Percentiles rank a stretch among this genome's conserved stretches.
These are phyloP conservation scores for Gila orcuttii DNA, from an alignment of 2,113 vertebrate genomes.

Conservation along the genomic window DNA sequence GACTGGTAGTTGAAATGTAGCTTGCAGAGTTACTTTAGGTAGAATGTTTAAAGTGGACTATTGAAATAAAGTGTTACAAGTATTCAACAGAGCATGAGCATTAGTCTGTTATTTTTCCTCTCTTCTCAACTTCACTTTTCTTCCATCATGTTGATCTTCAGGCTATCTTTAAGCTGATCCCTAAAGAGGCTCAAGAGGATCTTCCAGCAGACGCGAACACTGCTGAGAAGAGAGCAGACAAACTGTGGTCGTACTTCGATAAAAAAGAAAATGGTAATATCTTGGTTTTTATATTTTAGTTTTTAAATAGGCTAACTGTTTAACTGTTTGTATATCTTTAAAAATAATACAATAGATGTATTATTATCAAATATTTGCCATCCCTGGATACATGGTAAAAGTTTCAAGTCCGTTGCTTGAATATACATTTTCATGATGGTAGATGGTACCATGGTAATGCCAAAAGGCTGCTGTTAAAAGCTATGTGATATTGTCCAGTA, in stretches of 20 bases:
- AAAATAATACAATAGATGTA: too few species aligned
- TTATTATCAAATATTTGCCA: neutral
- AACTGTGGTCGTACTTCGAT: constrained; percentile 86
- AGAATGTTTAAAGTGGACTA: too few species aligned
- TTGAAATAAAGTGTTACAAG: too few species aligned
- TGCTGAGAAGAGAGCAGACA: constrained; percentile 84
- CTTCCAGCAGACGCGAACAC: constrained; percentile 87
- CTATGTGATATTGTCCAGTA: neutral
- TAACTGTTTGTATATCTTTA: neutral
- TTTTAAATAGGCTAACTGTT: neutral
- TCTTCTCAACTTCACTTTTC: neutral
- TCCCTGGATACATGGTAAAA: neutral
- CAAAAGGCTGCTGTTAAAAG: neutral
- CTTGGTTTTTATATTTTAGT: neutral
- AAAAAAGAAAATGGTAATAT: constrained; percentile 84
- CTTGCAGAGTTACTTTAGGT: too few species aligned
- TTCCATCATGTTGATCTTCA: constrained; percentile 54
- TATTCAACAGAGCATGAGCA: too few species aligned
- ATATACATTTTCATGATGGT: neutral
- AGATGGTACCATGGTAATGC: neutral
- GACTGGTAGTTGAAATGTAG: too few species aligned
- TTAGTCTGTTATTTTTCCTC: neutral
- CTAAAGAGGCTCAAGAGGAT: constrained; percentile 76
- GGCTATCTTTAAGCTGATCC: constrained; percentile 92
- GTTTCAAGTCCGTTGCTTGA: neutral